Conservation (phyloP, 2,113 vertebrate genomes). For the Macquaria ambigua region DNA sequence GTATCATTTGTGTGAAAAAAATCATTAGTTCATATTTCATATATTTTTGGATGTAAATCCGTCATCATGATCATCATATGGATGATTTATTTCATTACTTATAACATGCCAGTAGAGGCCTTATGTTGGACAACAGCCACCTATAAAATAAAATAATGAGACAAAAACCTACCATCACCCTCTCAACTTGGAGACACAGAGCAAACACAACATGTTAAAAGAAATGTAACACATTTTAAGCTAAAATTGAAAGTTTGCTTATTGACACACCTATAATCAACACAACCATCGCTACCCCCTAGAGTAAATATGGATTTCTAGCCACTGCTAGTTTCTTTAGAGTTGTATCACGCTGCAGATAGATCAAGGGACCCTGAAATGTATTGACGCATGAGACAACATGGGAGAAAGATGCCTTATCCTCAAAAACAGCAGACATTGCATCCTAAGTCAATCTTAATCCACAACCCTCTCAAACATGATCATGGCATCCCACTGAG, state of each 20-base stretch:
- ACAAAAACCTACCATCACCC: not conserved
- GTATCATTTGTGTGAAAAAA: not conserved
- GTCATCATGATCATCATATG: not conserved
- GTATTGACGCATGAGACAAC: too few relatives aligned
- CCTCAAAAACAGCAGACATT: not conserved
- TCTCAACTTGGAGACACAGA: not conserved
- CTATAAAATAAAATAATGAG: too few relatives aligned
- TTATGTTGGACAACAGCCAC: not conserved
- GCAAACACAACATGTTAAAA: too few relatives aligned
- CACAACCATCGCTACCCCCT: too few relatives aligned
- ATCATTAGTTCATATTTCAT: not conserved
- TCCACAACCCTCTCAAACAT: not conserved
- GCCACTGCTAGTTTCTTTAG: too few relatives aligned
- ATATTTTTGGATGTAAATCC: not conserved
- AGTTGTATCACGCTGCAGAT: too few relatives aligned
- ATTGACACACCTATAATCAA: too few relatives aligned
- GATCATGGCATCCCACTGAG: not conserved
- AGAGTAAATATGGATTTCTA: too few relatives aligned
- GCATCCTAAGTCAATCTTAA: not conserved
- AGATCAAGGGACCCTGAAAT: too few relatives aligned
- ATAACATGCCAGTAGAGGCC: not conserved
- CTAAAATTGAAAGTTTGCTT: too few relatives aligned
- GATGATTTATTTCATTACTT: not conserved
- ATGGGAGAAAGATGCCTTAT: not conserved
- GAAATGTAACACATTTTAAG: too few relatives aligned